Percentiles rank a stretch among this genome's conserved stretches.
Evolutionary conservation across 2,888 invertebrate genomes (phyloP).

Genomic region (Megaustenia siamemsis): DNA sequence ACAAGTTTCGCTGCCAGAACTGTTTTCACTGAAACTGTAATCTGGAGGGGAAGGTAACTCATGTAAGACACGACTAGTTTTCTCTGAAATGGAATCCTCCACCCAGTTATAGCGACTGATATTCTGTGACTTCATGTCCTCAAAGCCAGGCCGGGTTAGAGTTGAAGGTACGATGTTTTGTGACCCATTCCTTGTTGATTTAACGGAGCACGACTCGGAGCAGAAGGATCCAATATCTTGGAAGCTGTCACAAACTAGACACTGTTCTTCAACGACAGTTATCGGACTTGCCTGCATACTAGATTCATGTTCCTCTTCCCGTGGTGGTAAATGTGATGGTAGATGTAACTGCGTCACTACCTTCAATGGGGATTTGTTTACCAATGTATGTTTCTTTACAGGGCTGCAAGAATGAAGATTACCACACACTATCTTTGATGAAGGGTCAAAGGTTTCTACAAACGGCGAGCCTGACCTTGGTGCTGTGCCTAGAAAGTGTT

Average conservation of each 20-base stretch:
- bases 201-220: neutral
- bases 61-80: neutral
- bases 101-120: no score
- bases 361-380: neutral
- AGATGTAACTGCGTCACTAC: no score
- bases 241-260: neutral
- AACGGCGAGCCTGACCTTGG: no score
- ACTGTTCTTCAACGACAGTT: neutral
- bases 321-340: neutral
- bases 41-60: conserved; percentile 41
- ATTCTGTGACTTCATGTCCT: no score
- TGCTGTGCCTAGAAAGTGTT: neutral
- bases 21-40: conserved; percentile 27
- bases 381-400: neutral
- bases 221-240: neutral
- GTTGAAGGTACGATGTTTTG: neutral
- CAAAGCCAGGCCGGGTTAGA: no score
- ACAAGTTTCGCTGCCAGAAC: neutral
- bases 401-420: neutral
- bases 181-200: neutral
- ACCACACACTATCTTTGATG: no score
- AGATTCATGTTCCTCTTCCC: neutral
- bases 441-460: neutral
- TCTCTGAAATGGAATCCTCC: no score
- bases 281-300: neutral